A percentile compares a stretch with the other conserved stretches of the same genome.
phyloP scores from a whole-genome alignment of 35 echinoderm and acorn worm species.

The Apostichopus japonicus region DNA sequence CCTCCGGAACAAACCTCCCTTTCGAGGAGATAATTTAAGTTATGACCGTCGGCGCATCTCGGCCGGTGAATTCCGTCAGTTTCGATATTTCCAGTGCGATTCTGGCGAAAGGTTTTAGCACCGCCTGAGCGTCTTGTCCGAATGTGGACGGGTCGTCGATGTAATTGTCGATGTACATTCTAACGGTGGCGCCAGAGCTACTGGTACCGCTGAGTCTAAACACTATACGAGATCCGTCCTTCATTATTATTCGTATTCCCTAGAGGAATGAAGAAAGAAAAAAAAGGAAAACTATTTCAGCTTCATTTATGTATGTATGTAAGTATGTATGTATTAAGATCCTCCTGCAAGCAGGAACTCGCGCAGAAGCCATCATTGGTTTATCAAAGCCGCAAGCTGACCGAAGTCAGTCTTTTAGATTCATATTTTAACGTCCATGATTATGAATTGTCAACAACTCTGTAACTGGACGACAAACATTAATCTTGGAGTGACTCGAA shows the following conservation, averaged over 20 bases:
- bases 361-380: too few relatives aligned
- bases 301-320: too few relatives aligned
- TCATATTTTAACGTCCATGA: too few relatives aligned
- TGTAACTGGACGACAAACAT: too few relatives aligned
- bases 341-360: too few relatives aligned
- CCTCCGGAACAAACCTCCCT: background rate
- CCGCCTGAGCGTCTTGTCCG: conserved; percentile 66
- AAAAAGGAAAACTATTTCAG: background rate
- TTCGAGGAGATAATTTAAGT: conserved; percentile 40
- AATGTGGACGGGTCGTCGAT: conserved; percentile 64
- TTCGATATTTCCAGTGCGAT: conserved; percentile 83
- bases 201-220: conserved; percentile 95
- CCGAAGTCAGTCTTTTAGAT: too few relatives aligned
- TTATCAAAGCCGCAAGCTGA: too few relatives aligned
- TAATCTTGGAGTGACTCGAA: too few relatives aligned
- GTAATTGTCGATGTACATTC: conserved; percentile 96
- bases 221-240: conserved; percentile 88
- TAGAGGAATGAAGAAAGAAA: conserved; percentile 42
- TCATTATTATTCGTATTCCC: conserved; percentile 88
- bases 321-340: too few relatives aligned
- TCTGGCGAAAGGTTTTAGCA: conserved; percentile 73
- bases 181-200: conserved; percentile 78
- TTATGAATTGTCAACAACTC: too few relatives aligned
- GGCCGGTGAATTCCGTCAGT: conserved; percentile 75
- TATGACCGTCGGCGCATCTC: conserved; percentile 86